A percentile compares a stretch with the other conserved stretches of the same genome.
Conservation (phyloP, 2,888 invertebrate species). For the Microplitis deprimator region DNA sequence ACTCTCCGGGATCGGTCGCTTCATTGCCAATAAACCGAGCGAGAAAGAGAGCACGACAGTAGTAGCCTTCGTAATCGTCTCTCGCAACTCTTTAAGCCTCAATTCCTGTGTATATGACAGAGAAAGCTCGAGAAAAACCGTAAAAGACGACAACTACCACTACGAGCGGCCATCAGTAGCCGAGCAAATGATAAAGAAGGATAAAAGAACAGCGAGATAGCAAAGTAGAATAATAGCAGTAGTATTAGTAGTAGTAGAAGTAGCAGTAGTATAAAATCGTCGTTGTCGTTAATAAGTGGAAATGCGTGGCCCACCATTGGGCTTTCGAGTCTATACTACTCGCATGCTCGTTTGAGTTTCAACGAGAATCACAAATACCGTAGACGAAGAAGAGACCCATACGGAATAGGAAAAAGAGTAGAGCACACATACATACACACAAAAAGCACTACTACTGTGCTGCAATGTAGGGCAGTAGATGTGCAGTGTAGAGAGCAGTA, state of each 20-base stretch:
- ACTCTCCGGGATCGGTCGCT: slow-evolving; percentile 39
- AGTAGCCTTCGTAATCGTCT: not conserved
- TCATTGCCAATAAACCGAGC: slow-evolving; percentile 41
- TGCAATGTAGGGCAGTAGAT: not conserved
- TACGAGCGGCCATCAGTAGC: too few species aligned
- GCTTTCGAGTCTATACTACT: slow-evolving; percentile 5
- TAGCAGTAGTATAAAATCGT: not conserved
- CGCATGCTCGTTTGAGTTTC: slow-evolving; percentile 13
- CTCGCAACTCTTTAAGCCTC: too few species aligned
- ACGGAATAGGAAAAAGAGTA: slow-evolving; percentile 9
- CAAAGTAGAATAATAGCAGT: slow-evolving; percentile 5
- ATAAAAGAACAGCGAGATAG: not conserved
- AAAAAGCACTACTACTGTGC: too few species aligned
- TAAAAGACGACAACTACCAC: not conserved
- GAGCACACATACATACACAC: not conserved
- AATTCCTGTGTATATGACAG: too few species aligned
- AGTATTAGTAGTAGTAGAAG: not conserved
- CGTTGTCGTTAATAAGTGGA: slow-evolving; percentile 32
- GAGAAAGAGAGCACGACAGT: slow-evolving; percentile 14
- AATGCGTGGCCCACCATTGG: slow-evolving; percentile 35
- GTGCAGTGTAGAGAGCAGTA: not conserved
- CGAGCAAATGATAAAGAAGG: too few species aligned
- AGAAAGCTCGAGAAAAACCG: slow-evolving; percentile 12
- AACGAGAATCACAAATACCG: slow-evolving; percentile 27
- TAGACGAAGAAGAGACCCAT: not conserved